Evolutionary conservation across 1,140 invertebrate species (phyloP), one percentile per base, ranked within the genome.

Genomic region (Tetragonula clypearis): DNA sequence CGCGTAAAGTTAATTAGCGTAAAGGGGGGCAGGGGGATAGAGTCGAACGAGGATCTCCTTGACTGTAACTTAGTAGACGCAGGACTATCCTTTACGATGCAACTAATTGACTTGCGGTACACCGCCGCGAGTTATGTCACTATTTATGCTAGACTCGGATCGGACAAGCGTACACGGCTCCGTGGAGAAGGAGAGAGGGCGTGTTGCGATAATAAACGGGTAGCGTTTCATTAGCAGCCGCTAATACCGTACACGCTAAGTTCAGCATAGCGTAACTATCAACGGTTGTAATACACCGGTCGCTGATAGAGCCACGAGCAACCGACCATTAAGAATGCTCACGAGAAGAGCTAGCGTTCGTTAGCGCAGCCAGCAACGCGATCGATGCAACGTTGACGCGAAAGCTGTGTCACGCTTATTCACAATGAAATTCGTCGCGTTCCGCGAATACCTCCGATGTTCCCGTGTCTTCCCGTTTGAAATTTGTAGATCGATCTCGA

Each of bases 21-120:
- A 49, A 49, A 49, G 41, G 60, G 30, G 30, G 30, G 30, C n/a
- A n/a, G 1, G 30, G 69, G 65, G 30, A 17, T 35, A 55, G n/a
- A n/a, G 53, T 72, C 78, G 83, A 72, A 53, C 65, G 21, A 26
- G 17, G 71, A 58, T 80, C 85, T 75, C 85, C 79, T 89, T 69
- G 80, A 58, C 71, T 86, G 69, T 89, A 79, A 80, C 65, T 82
- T 76, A 68, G 30, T 73, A 73, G 41, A 87, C 79, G 77, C 79
- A 84, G 56, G 80, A 49, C 80, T 85, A 89, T 88, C 86, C 76
- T 77, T 79, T 90, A 84, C 83, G 55, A 82, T 66, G 65, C 71
- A 86, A 84, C 89, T 90, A 90, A 90, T 90, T 90, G 89, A 90
- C 89, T 90, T 68, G 84, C 82, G 88, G 76, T 90, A 87, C 76